Base-by-base conservation (phyloP, 2,797 vertebrate genomes). In the Poeciliopsis turneri region DNA sequence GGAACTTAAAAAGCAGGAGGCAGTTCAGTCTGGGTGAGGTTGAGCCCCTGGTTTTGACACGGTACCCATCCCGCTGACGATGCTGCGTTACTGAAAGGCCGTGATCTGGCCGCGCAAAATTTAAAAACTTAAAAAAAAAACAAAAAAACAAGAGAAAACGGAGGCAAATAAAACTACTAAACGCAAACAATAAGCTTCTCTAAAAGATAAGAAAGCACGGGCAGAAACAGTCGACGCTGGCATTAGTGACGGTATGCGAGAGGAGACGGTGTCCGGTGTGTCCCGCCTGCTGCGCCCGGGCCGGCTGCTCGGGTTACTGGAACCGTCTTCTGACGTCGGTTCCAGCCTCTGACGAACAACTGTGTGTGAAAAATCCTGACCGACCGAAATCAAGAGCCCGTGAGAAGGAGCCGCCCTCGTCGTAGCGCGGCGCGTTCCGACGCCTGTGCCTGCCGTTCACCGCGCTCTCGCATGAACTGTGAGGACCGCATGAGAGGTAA, bases 281-380 rank as follows among this genome's bases (percentile, higher is more conserved):
- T 79, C 86, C 81, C 78, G 86, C 77, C 74, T 53, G 77, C 74
- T 83, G 88, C 89, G 94, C 88, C 92, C 92, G 92, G 88, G 79
- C 69, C 86, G 49, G 41, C 8, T 75, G 81, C 77, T 90, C 89
- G 53, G 79, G 84, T 90, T 91, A 90, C 92, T 86, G 84, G 84
- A 91, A 89, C 88, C 87, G 71, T 83, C 86, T 87, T 45, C 84
- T 75, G 15, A 89, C 78, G 89, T 91, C 91, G 90, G 45, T 12
- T 47, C 3, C 79, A 61, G 87, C 73, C 51, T 13, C 57, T 90
- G 91, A 88, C 78, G 81, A 82, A 88, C 87, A 25, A 72, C 18
- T n/a, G 53, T 39, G 25, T 33, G 33, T 69, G 55, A 76, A 72
- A 75, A 53, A 77, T 81, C 64, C 30, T 6, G 36, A 46, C 79